Base-by-base conservation (phyloP, 1,140 invertebrate species). In the Lepidotrigona ventralis region DNA sequence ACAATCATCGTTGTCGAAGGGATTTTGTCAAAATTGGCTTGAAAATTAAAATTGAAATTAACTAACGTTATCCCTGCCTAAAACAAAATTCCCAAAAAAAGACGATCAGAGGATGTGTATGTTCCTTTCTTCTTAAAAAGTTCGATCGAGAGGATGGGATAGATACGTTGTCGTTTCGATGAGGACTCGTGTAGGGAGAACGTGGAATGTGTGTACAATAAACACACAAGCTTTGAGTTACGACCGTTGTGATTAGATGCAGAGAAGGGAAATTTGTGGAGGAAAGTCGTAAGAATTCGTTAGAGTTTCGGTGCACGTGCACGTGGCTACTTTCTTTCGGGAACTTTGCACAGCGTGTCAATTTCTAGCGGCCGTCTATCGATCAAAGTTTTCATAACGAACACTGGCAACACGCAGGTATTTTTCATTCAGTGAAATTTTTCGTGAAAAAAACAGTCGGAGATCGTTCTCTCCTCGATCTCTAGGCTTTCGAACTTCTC, bases 211-310 rank as follows among this genome's bases (percentile, higher is more conserved):
- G 81, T 77, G 33, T 33, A 39, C 39, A 39, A 39, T 39, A 39
- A 84, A 87, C 77, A 87, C 77, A 58, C 60, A 53, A 33, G 66
- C 29, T 63, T 79, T 77, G 78, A 87, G 66, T 79, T 70, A 64
- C 83, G 87, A 79, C 83, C 85, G 87, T 66, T n/a, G 75, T n/a
- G 75, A 26, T 56, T n/a, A 53, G 33, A 71, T 26, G 46, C 19
- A 5, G 26, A 5, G 26, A 12, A 19, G 8, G 58, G 14, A 39
- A n/a, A 71, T 17, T 68, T 54, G 21, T 17, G 33, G 33, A 54
- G 69, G 60, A 85, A 85, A 86, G 53, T 88, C 71, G 68, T 56
- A 63, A 17, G 70, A 88, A 83, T 87, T 80, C 68, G 80, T 87
- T 76, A 81, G n/a, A 63, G 64, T 66, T 68, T 39, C 33, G 33